Evolutionary conservation across 2,888 invertebrate species (phyloP), one percentile per base, ranked within the genome.

Genomic region (Baccha elongata): DNA sequence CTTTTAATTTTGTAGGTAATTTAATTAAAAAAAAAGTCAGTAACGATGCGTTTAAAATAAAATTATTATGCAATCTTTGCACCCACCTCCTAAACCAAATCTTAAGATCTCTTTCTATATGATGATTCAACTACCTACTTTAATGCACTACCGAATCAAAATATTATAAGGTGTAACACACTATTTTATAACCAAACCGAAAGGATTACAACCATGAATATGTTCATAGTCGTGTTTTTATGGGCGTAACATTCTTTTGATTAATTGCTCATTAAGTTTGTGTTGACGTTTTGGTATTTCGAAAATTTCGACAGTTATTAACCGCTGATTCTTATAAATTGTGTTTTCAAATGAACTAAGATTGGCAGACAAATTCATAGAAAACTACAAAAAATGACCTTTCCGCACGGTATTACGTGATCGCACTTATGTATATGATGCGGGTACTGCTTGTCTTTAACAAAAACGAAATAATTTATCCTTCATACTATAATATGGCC

Each of bases 331-430:
- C 3, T 32, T 8, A 6, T 3, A 26, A 52, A 17, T 52, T 23
- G 3, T 17, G n/a, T 17, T 5, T 15, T 4, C 8, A 37, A 53
- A n/a, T n/a, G 6, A 37, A 37, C 1, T 35, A 8, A 13, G 10
- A 7, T 2, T 0, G 3, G n/a, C 17, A 37, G 19, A n/a, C 11
- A 58, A 60, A 42, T 60, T 17, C 21, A 17, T 23, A 37, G 19
- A 55, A 17, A 21, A 42, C 44, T 26, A 48, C 60, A 55, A 50
- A 64, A 68, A 60, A 44, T 81, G 80, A 81, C 80, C 80, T 81
- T 81, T 81, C 65, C 68, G n/a, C n/a, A 65, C 44, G 69, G 60
- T 40, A 58, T 81, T 81, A 75, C 71, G 60, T 81, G 69, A 81
- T 21, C 65, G 29, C 52, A 71, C 42, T n/a, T n/a, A n/a, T n/a